These are phyloP conservation scores for Allacma fusca DNA, from an alignment of 2,888 invertebrate species.

Conservation along the genomic window DNA sequence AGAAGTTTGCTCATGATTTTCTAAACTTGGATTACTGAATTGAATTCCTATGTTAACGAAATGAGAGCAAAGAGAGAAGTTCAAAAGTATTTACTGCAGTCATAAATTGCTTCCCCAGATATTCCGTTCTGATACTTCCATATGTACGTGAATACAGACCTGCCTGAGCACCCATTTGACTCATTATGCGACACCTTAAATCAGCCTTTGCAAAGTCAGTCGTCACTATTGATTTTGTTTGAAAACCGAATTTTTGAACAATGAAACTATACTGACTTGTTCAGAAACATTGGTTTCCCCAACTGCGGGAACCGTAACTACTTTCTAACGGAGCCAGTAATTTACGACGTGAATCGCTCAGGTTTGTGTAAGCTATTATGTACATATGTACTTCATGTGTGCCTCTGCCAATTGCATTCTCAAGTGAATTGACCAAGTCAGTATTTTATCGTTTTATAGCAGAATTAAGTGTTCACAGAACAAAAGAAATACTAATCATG, in stretches of 20 bases:
- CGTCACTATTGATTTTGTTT: background rate
- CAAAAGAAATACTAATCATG: background rate
- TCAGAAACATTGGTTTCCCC: background rate
- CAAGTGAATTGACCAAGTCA: background rate
- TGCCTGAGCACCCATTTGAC: background rate
- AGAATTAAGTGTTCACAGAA: background rate
- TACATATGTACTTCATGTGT: background rate
- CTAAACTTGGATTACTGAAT: constrained; percentile 1
- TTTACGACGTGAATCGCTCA: background rate
- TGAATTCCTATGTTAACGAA: background rate
- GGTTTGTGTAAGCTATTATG: background rate
- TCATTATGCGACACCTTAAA: background rate
- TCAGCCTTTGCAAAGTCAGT: constrained; percentile 10
- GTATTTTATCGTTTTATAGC: constrained; percentile 16
- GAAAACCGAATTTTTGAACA: background rate
- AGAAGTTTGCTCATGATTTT: background rate
- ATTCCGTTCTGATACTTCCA: background rate
- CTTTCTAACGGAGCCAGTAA: background rate
- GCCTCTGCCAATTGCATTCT: background rate
- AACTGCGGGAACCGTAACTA: background rate
- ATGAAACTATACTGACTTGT: background rate
- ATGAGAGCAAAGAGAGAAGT: background rate
- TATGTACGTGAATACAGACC: background rate
- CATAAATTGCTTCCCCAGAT: constrained; percentile 9
- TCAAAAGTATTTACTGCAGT: constrained; percentile 16